Base-by-base conservation (phyloP, 23 tunicate species). In the Oikopleura vanhoeffeni region DNA sequence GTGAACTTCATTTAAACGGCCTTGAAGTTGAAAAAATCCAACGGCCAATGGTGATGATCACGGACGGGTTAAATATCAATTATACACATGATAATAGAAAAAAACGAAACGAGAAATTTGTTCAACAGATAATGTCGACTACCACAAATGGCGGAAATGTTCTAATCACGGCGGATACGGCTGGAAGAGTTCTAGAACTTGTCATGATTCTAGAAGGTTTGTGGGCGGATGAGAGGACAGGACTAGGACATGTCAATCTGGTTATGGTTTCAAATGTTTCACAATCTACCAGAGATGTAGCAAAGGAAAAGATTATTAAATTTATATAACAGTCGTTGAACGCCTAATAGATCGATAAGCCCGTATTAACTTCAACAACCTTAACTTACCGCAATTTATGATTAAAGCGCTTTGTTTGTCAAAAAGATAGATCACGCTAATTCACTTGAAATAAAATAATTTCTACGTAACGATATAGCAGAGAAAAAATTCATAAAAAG, bases 151-250 rank as follows among this genome's bases (percentile, higher is more conserved):
- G 90, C 83, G 98, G 98, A 32, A 93, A 93, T 76, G 98, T 93
- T 30, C 82, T 93, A 67, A 93, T 93, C 4, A 91, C 91, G 1
- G 91, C 88, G 0, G 98, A 93, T 84, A 93, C 98, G 24, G 98
- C 98, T 32, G 98, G 98, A 2, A 87, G 98, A 57, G 98, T 89
- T 67, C 40, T 93, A 39, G 98, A 93, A 86, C 94, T 93, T 39
- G 98, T 94, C 3, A 89, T 93, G 83, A 84, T 93, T 40, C 67
- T 92, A 87, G 95, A 87, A 42, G 85, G 87, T 40, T 83, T 90
- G 76, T 93, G 98, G 98, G 57, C 88, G 1, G 91, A 89, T 84
- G 60, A 87, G 1, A 42, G 98, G 41, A 87, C 91, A 0, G 91
- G 89, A 3, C 84, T 93, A 30, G 83, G 87, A 84, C 89, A 89